Percentiles rank a stretch among this genome's conserved stretches.
These are phyloP conservation scores for Nysson spinosus DNA, from an alignment of 2,888 invertebrate species.

Conservation along the genomic window DNA sequence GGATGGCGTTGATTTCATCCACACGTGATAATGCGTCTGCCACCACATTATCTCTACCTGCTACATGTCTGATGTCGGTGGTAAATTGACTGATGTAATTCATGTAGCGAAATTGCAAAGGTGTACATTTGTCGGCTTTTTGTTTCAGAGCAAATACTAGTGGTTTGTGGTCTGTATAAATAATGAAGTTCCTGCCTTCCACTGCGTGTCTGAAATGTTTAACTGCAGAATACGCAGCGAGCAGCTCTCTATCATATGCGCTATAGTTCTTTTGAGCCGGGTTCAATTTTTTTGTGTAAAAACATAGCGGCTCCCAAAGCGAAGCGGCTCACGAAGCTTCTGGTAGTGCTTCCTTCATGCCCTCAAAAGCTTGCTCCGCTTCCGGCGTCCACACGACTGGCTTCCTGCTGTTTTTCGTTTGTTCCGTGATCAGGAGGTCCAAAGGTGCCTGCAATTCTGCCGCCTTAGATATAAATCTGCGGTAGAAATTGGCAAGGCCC, in stretches of 20 bases:
- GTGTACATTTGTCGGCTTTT: neutral
- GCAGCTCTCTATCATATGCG: neutral
- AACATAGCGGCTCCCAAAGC: neutral
- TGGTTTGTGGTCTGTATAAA: slow-evolving; percentile 8
- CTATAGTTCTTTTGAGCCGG: neutral
- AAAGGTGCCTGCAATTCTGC: neutral
- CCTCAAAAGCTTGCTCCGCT: neutral
- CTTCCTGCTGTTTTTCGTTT: neutral
- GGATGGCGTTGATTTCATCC: neutral
- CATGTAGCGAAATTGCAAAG: neutral
- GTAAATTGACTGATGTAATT: slow-evolving; percentile 6
- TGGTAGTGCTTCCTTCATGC: neutral
- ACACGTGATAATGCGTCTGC: slow-evolving; percentile 4
- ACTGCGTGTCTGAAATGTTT: neutral
- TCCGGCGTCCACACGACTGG: neutral
- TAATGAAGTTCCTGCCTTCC: neutral
- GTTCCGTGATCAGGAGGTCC: neutral
- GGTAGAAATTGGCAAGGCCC: slow-evolving; percentile 7
- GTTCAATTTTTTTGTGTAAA: neutral
- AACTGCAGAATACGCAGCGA: neutral
- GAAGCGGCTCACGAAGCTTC: neutral
- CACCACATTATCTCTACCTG: slow-evolving; percentile 6
- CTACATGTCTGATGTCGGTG: neutral
- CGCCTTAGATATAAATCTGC: neutral
- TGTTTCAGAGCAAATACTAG: slow-evolving; percentile 1